Conservation (phyloP, 2,113 vertebrate genomes). For the Pelodiscus sinensis region DNA sequence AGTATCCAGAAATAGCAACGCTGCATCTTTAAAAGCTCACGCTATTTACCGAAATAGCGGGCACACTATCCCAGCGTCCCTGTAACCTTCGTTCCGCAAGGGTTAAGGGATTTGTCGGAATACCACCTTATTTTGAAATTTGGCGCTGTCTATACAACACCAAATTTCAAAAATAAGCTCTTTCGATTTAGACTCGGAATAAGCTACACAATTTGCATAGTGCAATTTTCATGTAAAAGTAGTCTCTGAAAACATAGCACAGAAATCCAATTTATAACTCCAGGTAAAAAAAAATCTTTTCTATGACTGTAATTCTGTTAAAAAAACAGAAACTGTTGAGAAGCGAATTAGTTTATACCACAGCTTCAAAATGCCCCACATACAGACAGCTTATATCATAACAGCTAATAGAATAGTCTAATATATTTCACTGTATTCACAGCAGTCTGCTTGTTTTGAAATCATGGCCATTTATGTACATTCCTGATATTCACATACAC, state of each 20-base stretch:
- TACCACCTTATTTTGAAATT: too few species aligned
- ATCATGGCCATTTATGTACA: neutral
- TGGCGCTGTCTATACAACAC: too few species aligned
- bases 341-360: neutral
- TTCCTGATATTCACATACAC: neutral
- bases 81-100: too few species aligned
- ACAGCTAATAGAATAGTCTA: neutral
- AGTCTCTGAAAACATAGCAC: neutral
- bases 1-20: too few species aligned
- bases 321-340: neutral
- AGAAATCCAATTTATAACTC: neutral
- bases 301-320: neutral
- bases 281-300: neutral
- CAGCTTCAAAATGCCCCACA: neutral
- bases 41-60: too few species aligned
- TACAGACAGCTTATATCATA: neutral
- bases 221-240: neutral
- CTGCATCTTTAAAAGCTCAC: too few species aligned
- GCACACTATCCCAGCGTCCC: too few species aligned
- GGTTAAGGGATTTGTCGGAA: too few species aligned
- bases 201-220: too few species aligned
- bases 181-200: too few species aligned
- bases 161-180: too few species aligned
- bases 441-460: neutral
- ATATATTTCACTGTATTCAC: neutral